Evolutionary conservation across 2,888 invertebrate species (phyloP).

Genomic region (Macrophya alboannulata): DNA sequence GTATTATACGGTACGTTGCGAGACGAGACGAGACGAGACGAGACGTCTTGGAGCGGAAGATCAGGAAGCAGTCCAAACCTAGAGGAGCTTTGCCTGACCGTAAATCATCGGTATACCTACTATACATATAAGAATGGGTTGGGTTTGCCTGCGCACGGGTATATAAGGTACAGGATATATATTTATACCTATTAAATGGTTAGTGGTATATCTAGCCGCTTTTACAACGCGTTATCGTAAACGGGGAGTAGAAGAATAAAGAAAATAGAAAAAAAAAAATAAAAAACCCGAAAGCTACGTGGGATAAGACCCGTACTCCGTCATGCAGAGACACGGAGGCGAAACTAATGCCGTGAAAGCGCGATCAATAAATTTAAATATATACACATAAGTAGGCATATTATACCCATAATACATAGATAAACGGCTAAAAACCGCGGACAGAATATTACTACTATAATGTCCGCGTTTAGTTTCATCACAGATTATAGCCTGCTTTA

Average conservation of each 20-base stretch:
- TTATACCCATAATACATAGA: background rate
- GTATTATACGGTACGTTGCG: constrained; percentile 7
- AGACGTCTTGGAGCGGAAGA: constrained; percentile 28
- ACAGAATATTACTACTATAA: background rate
- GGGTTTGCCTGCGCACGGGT: constrained; percentile 1
- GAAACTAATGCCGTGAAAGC: constrained; percentile 35
- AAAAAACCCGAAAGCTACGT: background rate
- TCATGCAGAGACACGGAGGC: background rate
- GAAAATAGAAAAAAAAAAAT: background rate
- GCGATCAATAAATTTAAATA: constrained; percentile 12
- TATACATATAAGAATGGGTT: background rate
- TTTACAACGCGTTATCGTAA: constrained; percentile 44
- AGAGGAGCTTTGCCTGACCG: constrained; percentile 30
- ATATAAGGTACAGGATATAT: background rate
- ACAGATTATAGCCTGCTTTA: background rate
- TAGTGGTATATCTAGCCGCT: background rate
- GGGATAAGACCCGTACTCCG: background rate
- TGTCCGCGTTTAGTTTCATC: constrained; percentile 1
- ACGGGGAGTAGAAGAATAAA: background rate
- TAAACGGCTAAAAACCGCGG: background rate
- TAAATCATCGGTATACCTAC: constrained; percentile 16
- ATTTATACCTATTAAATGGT: constrained; percentile 16
- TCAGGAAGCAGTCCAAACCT: constrained; percentile 40
- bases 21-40: background rate
- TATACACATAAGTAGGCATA: too few species aligned